These are phyloP conservation scores for Montipora foliosa DNA, from an alignment of 64 coral and sea anemone genomes.

Conservation along the genomic window DNA sequence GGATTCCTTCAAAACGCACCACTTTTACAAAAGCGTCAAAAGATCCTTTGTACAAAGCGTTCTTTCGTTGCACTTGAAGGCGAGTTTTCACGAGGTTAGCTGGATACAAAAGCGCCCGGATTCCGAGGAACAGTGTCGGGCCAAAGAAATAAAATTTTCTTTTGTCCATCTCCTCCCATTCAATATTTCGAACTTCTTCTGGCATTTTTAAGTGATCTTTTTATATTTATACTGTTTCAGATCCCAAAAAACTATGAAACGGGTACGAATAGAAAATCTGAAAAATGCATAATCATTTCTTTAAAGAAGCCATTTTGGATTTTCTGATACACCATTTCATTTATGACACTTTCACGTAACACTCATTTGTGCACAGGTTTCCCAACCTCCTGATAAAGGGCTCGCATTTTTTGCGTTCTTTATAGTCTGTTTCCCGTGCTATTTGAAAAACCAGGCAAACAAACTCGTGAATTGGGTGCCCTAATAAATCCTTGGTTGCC, in stretches of 20 bases:
- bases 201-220: slow-evolving; percentile 67
- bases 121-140: slow-evolving; percentile 93
- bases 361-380: no score
- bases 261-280: not conserved
- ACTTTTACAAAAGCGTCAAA: slow-evolving; percentile 96
- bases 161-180: slow-evolving; percentile 98
- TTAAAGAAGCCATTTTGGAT: not conserved
- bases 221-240: not conserved
- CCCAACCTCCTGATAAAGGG: no score
- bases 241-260: not conserved
- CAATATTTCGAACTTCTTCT: slow-evolving; percentile 91
- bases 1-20: slow-evolving; percentile 84
- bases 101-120: slow-evolving; percentile 86
- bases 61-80: slow-evolving; percentile 95
- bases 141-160: slow-evolving; percentile 96
- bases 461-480: no score
- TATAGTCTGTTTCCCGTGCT: no score
- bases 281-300: not conserved
- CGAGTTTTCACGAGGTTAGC: slow-evolving; percentile 96
- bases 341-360: not conserved
- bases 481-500: no score
- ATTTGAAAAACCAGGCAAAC: no score
- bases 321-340: not conserved
- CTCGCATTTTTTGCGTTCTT: no score
- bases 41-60: slow-evolving; percentile 93